Base-by-base conservation (phyloP, 1,140 invertebrate species). In the Acarapis woodi region DNA sequence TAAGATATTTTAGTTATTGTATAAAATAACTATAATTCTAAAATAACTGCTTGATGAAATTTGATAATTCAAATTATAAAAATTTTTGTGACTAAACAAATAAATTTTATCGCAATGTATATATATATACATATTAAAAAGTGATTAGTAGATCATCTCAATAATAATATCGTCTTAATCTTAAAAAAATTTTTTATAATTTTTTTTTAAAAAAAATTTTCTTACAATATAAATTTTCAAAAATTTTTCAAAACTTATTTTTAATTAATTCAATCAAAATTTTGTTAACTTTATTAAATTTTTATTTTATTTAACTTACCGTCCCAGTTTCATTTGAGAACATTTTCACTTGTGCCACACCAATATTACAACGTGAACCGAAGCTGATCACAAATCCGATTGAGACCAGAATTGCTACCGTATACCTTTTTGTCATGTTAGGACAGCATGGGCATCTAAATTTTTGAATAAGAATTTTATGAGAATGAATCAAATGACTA, bases 331-430 rank as follows among this genome's bases (percentile, higher is more conserved):
- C 15, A 35, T 35, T 35, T 32, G 32, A 61, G 43, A 58, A 58
- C 66, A 68, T 67, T 43, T 67, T 64, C 25, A 90, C 63, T 50
- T 90, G 83, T 12, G 85, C 83, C 52, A 93, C 82, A 10, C 83
- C 79, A 74, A 94, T 78, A 55, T 93, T 94, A 56, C 78, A 85
- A 34, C 87, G 65, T 68, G 87, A 85, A 9, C 79, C 79, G 50
- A 87, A 85, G 47, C 77, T 78, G 49, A 87, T 85, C 49, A 85
- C 65, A 54, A 88, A 88, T 42, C 82, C 77, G 52, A 83, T 51
- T 51, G 76, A 79, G 19, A 73, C 71, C 44, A 85, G 62, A 36
- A 79, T 51, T 19, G 78, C 77, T 31, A 87, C 71, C 2, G 78
- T 83, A 51, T 74, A 82, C 43, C 80, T 65, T 49, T 80, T 78